Evolutionary conservation across 2,797 vertebrate species (phyloP).

Genomic region (Phataginus tricuspis): DNA sequence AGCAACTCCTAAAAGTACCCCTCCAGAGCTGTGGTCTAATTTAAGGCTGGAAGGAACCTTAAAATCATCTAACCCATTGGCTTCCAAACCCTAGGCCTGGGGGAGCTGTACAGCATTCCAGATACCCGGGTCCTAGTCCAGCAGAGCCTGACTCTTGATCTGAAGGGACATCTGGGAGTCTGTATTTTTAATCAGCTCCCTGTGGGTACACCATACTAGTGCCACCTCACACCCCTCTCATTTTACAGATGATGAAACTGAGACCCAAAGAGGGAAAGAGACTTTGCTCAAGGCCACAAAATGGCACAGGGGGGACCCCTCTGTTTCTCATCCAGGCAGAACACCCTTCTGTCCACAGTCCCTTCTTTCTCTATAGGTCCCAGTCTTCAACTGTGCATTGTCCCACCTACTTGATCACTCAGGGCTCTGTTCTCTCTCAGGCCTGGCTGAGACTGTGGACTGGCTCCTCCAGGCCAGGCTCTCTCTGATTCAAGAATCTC

Average conservation of each 20-base stretch:
- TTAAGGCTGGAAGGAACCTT: conserved; percentile 73
- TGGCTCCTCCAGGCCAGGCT: not conserved
- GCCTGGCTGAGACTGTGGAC: not conserved
- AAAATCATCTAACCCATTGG: conserved; percentile 74
- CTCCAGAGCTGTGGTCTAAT: conserved; percentile 68
- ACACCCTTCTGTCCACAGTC: not conserved
- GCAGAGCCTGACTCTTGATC: conserved; percentile 68
- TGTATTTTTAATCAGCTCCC: conserved; percentile 53
- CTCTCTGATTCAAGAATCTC: not conserved
- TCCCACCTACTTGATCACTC: not conserved
- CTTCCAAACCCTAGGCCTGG: conserved; percentile 68
- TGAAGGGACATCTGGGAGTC: conserved; percentile 65
- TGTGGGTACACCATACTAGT: not conserved
- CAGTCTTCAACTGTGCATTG: not conserved
- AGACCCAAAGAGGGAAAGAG: conserved; percentile 4
- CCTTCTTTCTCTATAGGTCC: not conserved
- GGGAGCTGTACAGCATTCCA: conserved; percentile 64
- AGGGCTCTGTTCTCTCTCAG: not conserved
- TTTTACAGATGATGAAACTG: conserved; percentile 55
- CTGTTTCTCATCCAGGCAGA: not conserved
- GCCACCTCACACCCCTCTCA: not conserved
- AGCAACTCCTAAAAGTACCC: conserved; percentile 54
- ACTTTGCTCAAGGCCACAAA: not conserved
- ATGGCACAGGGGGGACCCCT: not conserved
- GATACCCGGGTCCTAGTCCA: conserved; percentile 71